Conservation (phyloP, 2,797 vertebrate species). For the Podarcis lilfordi region DNA sequence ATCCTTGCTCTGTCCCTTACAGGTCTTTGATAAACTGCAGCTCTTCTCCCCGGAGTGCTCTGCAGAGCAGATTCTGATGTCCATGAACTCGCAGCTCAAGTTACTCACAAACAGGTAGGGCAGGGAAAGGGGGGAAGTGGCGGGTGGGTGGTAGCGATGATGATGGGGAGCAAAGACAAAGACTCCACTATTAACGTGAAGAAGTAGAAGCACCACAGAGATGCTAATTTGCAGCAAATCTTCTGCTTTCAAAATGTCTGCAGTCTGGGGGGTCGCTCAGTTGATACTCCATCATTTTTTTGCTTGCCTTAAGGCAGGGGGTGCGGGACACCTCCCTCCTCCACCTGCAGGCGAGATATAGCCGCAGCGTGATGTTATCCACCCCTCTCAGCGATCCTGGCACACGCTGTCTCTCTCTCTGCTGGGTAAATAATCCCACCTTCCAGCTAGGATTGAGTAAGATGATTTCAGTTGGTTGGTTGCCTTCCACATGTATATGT, state of each 20-base stretch:
- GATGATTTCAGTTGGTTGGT: neutral
- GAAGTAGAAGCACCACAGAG: neutral
- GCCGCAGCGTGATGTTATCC: too few species aligned
- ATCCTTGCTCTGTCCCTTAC: slow-evolving; percentile 40
- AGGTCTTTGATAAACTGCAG: slow-evolving; percentile 79
- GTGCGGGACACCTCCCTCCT: too few species aligned
- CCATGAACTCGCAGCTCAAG: slow-evolving; percentile 76
- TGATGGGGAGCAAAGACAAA: too few species aligned
- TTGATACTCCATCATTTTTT: neutral
- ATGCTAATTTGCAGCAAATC: neutral
- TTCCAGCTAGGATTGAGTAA: too few species aligned
- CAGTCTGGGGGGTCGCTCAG: neutral
- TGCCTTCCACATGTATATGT: too few species aligned
- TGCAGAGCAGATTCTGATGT: slow-evolving; percentile 74
- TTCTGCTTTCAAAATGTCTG: neutral
- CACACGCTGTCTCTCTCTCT: neutral
- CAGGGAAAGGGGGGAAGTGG: too few species aligned
- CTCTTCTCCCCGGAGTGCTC: slow-evolving; percentile 67
- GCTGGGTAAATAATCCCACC: neutral
- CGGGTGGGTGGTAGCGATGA: neutral
- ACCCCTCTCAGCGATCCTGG: too few species aligned
- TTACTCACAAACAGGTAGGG: slow-evolving; percentile 76
- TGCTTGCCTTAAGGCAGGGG: neutral
- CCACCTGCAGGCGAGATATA: too few species aligned
- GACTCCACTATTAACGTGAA: neutral